These are phyloP conservation scores for Stictonetta naevosa DNA, from an alignment of 2,113 vertebrate species.

Conservation along the genomic window DNA sequence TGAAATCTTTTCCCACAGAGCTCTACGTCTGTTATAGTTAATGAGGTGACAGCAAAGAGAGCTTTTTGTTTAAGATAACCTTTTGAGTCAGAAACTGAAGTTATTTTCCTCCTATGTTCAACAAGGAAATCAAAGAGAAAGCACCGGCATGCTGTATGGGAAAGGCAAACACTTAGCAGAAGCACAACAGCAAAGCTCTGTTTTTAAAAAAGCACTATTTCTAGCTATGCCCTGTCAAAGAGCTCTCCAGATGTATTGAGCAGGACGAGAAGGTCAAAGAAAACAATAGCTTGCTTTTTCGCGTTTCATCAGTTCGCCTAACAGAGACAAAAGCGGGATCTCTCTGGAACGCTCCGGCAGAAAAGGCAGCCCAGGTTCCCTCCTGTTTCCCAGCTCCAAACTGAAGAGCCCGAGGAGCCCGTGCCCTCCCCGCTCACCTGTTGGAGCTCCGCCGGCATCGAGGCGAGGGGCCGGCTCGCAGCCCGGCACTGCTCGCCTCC, in stretches of 20 bases:
- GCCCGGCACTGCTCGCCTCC: neutral
- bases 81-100: neutral
- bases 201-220: neutral
- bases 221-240: neutral
- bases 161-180: constrained; percentile 8
- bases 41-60: neutral
- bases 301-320: neutral
- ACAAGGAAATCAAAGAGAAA: neutral
- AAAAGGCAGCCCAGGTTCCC: neutral
- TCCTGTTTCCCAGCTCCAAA: neutral
- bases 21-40: neutral
- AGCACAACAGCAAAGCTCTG: neutral
- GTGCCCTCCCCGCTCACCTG: constrained; percentile 67
- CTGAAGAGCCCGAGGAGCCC: no score
- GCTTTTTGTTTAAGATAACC: neutral
- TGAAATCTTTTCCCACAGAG: neutral
- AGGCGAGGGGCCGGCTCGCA: neutral
- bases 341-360: neutral
- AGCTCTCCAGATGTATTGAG: neutral
- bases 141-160: neutral
- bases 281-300: neutral
- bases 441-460: constrained; percentile 88
- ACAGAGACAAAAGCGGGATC: neutral
- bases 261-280: constrained; percentile 10
- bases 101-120: neutral